Base-by-base conservation (phyloP, 2,113 vertebrate genomes). In the Emydocephalus ijimae region DNA sequence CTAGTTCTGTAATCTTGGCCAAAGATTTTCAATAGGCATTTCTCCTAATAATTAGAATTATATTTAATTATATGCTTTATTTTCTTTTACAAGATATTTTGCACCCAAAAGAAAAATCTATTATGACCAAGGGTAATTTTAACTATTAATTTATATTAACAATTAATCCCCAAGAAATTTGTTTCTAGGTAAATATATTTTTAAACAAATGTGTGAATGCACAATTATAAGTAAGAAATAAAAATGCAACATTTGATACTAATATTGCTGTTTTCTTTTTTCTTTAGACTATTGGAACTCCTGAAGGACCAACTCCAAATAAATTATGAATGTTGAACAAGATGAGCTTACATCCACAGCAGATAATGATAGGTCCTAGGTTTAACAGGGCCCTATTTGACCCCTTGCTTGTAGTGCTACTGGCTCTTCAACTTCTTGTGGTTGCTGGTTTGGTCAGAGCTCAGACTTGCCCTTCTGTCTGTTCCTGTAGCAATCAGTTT, bases 241-340 rank as follows among this genome's bases (percentile, higher is more conserved):
- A 15, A 92, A 14, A 1, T 91, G 90, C 91, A 89, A 88, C 93
- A 90, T 91, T 89, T 90, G 55, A 74, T 20, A 59, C 59, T 94
- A 55, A 93, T 93, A 92, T 97, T 95, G 97, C 59, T 23, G 57
- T 93, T 94, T 15, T 96, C 61, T 94, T 54, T 96, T 92, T 92
- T 96, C 97, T 98, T 93, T 97, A 98, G 98, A 97, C 93, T 90
- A 96, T 97, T 97, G 97, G 97, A 98, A 98, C 97, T 98, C 97
- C 98, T 98, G 97, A 98, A 98, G 98, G 98, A 98, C 98, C 98
- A 98, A 98, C 98, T 98, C 97, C 98, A 98, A 98, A 98, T 98
- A 98, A 99, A 99, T 99, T 99, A 99, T 99, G 99, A 99, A 99
- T 99, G 99, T 99, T 99, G 99, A 99, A 99, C 99, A 99, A 99